Percentiles rank a stretch among this genome's conserved stretches.
Evolutionary conservation across 1,140 invertebrate species (phyloP).

Genomic region (Diorhabda elongata): DNA sequence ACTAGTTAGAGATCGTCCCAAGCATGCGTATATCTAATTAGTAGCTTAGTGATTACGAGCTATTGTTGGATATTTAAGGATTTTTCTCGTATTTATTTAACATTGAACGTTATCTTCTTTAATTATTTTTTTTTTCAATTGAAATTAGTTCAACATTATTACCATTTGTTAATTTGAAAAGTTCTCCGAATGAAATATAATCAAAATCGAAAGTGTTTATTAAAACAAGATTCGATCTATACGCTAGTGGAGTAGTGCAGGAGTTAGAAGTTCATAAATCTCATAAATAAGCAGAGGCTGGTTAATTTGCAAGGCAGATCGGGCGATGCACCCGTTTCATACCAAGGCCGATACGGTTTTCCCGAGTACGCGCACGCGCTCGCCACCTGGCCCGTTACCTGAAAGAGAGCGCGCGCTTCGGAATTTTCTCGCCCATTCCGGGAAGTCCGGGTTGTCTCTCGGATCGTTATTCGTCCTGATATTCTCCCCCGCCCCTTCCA

Average conservation of each 20-base stretch:
- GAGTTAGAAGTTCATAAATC: constrained; percentile 45
- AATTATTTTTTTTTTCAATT: too few relatives aligned
- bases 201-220: too few relatives aligned
- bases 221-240: too few relatives aligned
- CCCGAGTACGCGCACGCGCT: constrained; percentile 16
- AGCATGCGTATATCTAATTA: too few relatives aligned
- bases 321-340: constrained; percentile 36
- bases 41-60: too few relatives aligned
- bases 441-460: constrained; percentile 19
- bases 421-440: constrained; percentile 25
- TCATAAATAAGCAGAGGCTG: constrained; percentile 40
- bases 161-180: too few relatives aligned
- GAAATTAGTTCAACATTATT: too few relatives aligned
- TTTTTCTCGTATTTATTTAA: too few relatives aligned
- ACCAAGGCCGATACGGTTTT: constrained; percentile 30
- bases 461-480: constrained; percentile 44
- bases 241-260: constrained; percentile 8
- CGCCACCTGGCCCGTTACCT: constrained; percentile 35
- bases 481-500: constrained; percentile 24
- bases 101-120: too few relatives aligned
- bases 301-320: constrained; percentile 46
- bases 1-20: too few relatives aligned
- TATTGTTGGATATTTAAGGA: too few relatives aligned
- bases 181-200: too few relatives aligned
- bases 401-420: constrained; percentile 24